Evolutionary conservation across 2,113 vertebrate genomes (phyloP).

Genomic region (Dendropsophus ebraccatus): DNA sequence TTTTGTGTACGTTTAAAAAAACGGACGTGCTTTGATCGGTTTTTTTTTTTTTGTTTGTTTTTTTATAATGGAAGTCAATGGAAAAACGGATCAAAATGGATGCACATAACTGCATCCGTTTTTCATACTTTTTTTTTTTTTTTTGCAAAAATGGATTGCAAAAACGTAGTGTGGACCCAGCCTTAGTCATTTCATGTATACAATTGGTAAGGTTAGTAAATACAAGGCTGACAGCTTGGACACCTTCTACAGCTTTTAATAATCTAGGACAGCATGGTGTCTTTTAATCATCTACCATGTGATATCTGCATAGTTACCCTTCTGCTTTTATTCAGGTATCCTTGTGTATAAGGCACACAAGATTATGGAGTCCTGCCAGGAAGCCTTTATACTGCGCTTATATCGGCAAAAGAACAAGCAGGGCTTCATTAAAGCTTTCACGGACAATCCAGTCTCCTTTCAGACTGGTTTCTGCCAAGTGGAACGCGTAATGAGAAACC

Average conservation of each 20-base stretch:
- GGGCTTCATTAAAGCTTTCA: conserved; percentile 97
- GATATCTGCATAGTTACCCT: background rate
- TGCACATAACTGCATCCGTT: too few species aligned
- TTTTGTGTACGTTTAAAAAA: too few species aligned
- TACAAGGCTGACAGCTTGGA: background rate
- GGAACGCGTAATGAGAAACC: conserved; percentile 96
- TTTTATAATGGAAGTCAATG: too few species aligned
- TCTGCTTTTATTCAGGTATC: conserved; percentile 77
- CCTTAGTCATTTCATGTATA: background rate
- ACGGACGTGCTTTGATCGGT: too few species aligned
- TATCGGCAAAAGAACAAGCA: conserved; percentile 97
- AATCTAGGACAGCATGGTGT: background rate
- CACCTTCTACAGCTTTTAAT: background rate
- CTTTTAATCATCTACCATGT: background rate
- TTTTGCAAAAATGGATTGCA: too few species aligned
- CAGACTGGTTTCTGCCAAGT: conserved; percentile 93
- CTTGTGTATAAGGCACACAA: conserved; percentile 91
- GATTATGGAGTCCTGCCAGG: conserved; percentile 96
- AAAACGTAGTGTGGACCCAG: too few species aligned
- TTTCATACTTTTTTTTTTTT: too few species aligned
- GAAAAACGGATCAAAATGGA: too few species aligned
- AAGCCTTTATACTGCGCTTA: conserved; percentile 94
- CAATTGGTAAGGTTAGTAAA: background rate
- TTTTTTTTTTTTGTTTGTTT: too few species aligned
- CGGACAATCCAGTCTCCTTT: conserved; percentile 92